Evolutionary conservation across 2,113 vertebrate species (phyloP).

Genomic region (Muntiacus muntjak): DNA sequence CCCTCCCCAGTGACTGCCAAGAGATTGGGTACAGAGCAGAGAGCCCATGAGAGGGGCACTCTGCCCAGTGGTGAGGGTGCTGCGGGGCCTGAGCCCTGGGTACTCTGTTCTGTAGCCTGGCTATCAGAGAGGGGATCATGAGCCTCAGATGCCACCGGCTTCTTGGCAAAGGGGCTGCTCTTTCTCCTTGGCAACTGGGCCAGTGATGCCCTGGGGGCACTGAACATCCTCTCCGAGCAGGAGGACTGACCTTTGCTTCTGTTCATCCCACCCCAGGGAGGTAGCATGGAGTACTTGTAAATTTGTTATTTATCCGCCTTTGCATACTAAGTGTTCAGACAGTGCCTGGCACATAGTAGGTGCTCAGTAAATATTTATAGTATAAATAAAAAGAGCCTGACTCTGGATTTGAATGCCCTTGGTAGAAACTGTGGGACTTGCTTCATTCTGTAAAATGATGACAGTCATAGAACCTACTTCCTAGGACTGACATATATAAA

Average conservation of each 20-base stretch:
- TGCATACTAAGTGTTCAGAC: background rate
- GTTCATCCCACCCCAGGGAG: background rate
- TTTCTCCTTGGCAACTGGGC: background rate
- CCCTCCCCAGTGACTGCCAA: background rate
- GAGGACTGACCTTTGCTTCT: background rate
- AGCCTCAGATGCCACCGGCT: background rate
- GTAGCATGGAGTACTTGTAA: background rate
- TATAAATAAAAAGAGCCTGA: background rate
- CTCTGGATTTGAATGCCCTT: background rate
- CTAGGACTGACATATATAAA: background rate
- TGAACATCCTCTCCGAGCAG: background rate
- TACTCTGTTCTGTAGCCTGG: background rate
- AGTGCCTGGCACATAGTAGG: background rate
- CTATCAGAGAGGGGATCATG: background rate
- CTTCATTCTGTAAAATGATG: background rate
- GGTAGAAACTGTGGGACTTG: background rate
- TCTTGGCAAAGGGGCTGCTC: background rate
- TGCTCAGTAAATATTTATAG: background rate
- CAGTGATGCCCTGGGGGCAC: too few relatives aligned
- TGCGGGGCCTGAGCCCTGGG: background rate
- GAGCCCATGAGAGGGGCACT: background rate
- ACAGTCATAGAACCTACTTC: background rate
- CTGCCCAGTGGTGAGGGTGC: background rate
- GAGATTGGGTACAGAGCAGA: background rate
- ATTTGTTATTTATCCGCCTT: background rate